phyloP scores from a whole-genome alignment of 2,113 vertebrate genomes.

The Potamarius usumacintae region DNA sequence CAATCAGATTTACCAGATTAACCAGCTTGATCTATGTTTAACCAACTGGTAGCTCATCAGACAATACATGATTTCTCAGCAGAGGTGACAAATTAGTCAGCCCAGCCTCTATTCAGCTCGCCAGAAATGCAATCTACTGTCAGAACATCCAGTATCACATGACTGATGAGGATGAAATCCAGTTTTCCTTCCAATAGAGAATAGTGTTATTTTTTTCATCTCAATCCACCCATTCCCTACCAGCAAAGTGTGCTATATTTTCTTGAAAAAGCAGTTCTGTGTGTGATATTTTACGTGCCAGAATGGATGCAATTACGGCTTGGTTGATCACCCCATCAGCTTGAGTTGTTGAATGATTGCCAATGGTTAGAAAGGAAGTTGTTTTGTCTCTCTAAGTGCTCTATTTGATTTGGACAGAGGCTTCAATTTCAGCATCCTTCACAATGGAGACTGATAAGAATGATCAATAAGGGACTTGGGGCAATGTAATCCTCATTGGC shows the following conservation, averaged over 20 bases:
- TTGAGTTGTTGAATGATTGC: constrained; percentile 17
- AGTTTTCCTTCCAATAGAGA: constrained; percentile 10
- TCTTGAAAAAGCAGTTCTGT: background rate
- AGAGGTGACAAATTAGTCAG: background rate
- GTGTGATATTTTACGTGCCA: constrained; percentile 3
- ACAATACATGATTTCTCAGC: background rate
- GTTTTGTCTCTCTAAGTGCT: constrained; percentile 23
- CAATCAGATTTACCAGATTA: background rate
- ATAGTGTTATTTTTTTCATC: constrained; percentile 2
- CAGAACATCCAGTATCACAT: constrained; percentile 22
- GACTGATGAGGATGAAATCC: constrained; percentile 41
- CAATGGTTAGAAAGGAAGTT: background rate
- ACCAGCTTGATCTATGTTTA: background rate
- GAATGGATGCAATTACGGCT: constrained; percentile 14
- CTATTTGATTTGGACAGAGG: constrained; percentile 33
- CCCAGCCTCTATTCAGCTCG: background rate
- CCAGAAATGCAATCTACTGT: constrained; percentile 27
- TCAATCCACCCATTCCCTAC: background rate
- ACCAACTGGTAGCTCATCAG: background rate
- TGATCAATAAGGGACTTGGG: constrained; percentile 38
- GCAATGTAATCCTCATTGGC: background rate
- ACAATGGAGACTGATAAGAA: constrained; percentile 25
- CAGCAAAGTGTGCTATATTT: background rate
- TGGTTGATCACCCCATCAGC: constrained; percentile 28
- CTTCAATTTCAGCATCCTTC: constrained; percentile 34